Evolutionary conservation across 1,140 invertebrate species (phyloP).

Genomic region (Polypedilum vanderplanki): DNA sequence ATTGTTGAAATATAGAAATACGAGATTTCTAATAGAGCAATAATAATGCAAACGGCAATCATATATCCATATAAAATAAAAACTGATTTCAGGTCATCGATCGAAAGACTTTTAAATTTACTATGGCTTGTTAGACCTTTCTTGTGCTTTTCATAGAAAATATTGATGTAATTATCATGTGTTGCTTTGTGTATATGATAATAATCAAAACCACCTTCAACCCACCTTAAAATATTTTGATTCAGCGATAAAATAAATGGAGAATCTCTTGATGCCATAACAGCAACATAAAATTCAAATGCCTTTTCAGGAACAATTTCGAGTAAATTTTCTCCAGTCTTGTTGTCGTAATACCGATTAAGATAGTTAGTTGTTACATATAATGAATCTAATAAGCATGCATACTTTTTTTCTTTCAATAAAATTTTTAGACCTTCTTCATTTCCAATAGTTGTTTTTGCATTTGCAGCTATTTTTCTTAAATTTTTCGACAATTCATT

Average conservation of each 20-base stretch:
- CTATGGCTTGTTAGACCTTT: neutral
- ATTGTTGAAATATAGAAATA: neutral
- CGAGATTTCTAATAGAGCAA: neutral
- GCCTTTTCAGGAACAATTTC: neutral
- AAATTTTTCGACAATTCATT: neutral
- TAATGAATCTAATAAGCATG: neutral
- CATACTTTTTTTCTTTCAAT: neutral
- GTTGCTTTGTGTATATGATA: neutral
- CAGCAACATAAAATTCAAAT: constrained; percentile 1
- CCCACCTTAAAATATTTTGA: neutral
- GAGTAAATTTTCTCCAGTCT: neutral
- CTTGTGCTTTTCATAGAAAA: neutral
- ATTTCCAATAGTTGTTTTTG: neutral
- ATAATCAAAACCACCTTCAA: neutral
- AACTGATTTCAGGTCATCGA: neutral
- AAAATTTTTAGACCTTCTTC: neutral
- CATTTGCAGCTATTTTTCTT: neutral
- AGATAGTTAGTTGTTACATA: neutral
- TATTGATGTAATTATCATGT: neutral
- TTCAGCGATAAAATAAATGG: neutral
- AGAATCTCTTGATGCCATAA: neutral
- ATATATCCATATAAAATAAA: neutral
- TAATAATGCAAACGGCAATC: neutral
- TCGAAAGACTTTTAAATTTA: neutral
- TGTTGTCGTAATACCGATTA: neutral